phyloP scores from a whole-genome alignment of 2,113 vertebrate genomes.

The Sceloporus tristichus region DNA sequence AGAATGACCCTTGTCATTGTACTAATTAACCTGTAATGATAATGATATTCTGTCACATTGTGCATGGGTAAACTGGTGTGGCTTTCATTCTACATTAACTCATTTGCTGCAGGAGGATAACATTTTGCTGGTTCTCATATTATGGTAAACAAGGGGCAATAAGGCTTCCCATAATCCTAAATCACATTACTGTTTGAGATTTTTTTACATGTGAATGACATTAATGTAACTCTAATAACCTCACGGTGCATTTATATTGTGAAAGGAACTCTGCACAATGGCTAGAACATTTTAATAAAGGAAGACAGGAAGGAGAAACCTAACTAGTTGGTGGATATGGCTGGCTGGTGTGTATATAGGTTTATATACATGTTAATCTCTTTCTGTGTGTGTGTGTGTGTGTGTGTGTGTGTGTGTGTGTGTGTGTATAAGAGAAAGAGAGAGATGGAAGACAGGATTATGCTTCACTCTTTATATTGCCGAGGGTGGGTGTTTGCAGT shows the following conservation, averaged over 20 bases:
- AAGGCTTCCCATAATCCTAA: background rate
- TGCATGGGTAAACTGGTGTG: background rate
- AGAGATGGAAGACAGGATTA: too few relatives aligned
- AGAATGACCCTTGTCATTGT: background rate
- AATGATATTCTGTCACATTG: background rate
- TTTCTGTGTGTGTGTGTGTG: background rate
- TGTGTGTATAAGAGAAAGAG: background rate
- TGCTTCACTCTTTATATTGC: background rate
- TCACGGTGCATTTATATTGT: too few relatives aligned
- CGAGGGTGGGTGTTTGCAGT: background rate
- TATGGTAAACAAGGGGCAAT: background rate
- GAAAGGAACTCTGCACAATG: too few relatives aligned
- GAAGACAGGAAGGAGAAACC: too few relatives aligned
- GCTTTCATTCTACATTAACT: conserved; percentile 10
- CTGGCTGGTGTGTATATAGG: background rate
- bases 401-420: background rate
- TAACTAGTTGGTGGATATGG: too few relatives aligned
- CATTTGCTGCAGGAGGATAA: background rate
- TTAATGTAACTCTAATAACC: too few relatives aligned
- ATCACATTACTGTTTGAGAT: background rate
- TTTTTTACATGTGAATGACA: too few relatives aligned
- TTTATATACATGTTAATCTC: too few relatives aligned
- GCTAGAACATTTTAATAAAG: too few relatives aligned
- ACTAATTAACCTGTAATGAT: conserved; percentile 1
- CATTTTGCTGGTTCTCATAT: background rate